Evolutionary conservation across 2,113 vertebrate species (phyloP).

Genomic region (Hystrix brachyura): DNA sequence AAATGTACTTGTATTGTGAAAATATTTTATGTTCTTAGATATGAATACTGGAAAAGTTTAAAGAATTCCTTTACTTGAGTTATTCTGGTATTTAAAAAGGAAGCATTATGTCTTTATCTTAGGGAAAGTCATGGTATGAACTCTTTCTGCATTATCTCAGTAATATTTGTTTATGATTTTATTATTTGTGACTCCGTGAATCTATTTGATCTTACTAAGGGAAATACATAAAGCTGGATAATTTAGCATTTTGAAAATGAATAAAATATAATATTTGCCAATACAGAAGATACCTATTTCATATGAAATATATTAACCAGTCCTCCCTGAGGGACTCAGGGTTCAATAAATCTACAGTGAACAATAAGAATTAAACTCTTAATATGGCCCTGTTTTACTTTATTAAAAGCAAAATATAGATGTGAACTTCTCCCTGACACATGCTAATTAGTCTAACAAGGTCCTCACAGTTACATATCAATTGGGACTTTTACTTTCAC

Average conservation of each 20-base stretch:
- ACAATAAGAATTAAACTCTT: conserved; percentile 77
- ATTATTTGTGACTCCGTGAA: conserved; percentile 64
- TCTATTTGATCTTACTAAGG: conserved; percentile 38
- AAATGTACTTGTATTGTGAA: conserved; percentile 91
- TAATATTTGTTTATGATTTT: conserved; percentile 68
- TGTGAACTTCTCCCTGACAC: conserved; percentile 65
- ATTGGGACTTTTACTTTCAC: background rate
- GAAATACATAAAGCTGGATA: conserved; percentile 41
- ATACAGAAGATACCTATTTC: conserved; percentile 66
- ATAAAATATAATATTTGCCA: conserved; percentile 61
- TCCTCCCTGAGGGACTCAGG: conserved; percentile 53
- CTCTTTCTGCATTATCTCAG: conserved; percentile 46
- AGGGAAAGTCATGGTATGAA: conserved; percentile 57
- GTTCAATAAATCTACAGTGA: conserved; percentile 72
- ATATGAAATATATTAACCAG: conserved; percentile 74
- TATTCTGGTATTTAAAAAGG: conserved; percentile 79
- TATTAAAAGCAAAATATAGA: conserved; percentile 75
- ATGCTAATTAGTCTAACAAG: conserved; percentile 45
- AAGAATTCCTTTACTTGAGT: conserved; percentile 85
- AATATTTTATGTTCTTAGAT: conserved; percentile 91
- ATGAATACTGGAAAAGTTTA: conserved; percentile 87
- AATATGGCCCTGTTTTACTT: conserved; percentile 72
- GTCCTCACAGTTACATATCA: background rate
- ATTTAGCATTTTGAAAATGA: conserved; percentile 55
- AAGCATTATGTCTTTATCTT: conserved; percentile 64